A percentile compares a stretch with the other conserved stretches of the same genome.
Conservation (phyloP, 1,140 invertebrate genomes). For the Colletes gigas region DNA sequence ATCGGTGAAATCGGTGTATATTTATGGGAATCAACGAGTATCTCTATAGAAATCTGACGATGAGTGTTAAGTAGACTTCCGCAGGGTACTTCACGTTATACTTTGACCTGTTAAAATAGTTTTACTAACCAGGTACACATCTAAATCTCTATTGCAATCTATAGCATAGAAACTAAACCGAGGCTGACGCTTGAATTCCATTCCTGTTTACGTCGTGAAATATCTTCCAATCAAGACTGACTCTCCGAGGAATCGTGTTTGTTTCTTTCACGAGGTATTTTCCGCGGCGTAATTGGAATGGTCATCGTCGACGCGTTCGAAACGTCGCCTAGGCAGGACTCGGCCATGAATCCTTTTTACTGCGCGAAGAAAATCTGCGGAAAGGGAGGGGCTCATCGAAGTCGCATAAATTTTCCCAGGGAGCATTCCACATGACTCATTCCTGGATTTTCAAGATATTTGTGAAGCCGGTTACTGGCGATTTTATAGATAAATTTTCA, state of each 20-base stretch:
- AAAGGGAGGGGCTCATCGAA: not conserved
- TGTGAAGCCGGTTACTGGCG: not conserved
- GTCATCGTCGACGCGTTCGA: not conserved
- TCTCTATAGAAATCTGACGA: too few species aligned
- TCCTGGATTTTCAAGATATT: not conserved
- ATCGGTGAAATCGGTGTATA: too few species aligned
- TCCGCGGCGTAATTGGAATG: not conserved
- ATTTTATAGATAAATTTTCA: conserved; percentile 16
- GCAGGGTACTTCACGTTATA: too few species aligned
- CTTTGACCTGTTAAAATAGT: too few species aligned
- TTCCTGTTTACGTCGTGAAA: too few species aligned
- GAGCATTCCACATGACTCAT: not conserved
- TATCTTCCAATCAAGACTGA: not conserved
- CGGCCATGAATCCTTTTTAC: not conserved
- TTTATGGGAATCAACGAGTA: too few species aligned
- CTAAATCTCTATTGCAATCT: too few species aligned
- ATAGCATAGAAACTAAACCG: too few species aligned
- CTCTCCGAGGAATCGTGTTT: not conserved
- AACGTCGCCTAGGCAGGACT: not conserved
- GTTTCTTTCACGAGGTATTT: not conserved
- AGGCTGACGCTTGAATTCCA: too few species aligned
- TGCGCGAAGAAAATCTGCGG: conserved; percentile 4
- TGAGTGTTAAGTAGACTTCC: too few species aligned
- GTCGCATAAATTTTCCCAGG: conserved; percentile 5
- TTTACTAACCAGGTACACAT: too few species aligned